Evolutionary conservation across 2,113 vertebrate species (phyloP), one percentile per base, ranked within the genome.

Genomic region (Petromus typicus): DNA sequence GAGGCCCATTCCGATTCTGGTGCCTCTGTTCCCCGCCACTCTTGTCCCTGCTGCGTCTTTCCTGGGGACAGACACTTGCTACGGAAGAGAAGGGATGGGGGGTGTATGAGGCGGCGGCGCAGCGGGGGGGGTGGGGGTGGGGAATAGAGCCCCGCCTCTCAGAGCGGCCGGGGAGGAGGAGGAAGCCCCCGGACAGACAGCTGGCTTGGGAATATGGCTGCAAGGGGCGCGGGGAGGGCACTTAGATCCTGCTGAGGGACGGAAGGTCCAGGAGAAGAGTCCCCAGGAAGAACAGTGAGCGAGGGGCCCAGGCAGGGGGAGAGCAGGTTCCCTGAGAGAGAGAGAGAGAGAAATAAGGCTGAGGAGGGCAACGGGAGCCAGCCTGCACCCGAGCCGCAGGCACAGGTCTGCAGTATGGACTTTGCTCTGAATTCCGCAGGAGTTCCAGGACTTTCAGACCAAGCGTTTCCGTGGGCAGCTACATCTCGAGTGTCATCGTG

Each of bases 301-400:
- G 4, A 3, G 5, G n/a, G 25, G 13, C 37, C 66, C 6, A 3
- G 1, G 32, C 3, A 3, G 6, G 56, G 37, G 8, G 45, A 87
- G 8, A 51, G 27, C 0, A 1, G 9, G 48, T 51, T 5, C 48
- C 10, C 48, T 51, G 48, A n/a, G 6, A 75, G 9, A 56, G 27
- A 40, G 23, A 10, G 0, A 32, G 1, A 2, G 40, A 11, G 27
- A 59, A 10, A 0, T 16, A 16, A 0, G 27, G 3, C 34, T 40
- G 0, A 8, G 4, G 3, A 14, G 64, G 57, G 32, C 45, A 59
- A 48, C 14, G 16, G 20, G 54, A 32, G 20, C 43, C 25, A 23
- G 27, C n/a, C 22, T 3, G 20, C 17, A 4, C 76, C 84, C 27
- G 66, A 32, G 57, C 22, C 37, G 12, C 2, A 11, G 40, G 48